Base-by-base conservation (phyloP, 2,797 vertebrate species). In the Eutrigla gurnardus region DNA sequence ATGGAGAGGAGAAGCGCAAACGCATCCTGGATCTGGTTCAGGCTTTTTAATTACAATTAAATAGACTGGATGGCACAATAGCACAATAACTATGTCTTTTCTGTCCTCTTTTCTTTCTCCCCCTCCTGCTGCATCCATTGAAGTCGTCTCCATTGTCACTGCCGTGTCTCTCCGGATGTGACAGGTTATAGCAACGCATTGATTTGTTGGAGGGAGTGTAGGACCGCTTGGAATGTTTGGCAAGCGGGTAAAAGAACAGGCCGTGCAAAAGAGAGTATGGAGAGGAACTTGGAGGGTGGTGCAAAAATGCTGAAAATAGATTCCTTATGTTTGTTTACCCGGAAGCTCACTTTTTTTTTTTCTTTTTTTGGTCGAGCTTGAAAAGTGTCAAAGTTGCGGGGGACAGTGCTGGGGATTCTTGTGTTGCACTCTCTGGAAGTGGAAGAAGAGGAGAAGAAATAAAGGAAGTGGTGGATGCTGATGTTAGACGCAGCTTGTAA, bases 11-110 rank as follows among this genome's bases (percentile, higher is more conserved):
- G 89, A 92, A 86, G 83, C 78, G 88, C 93, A 93, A 93, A 92
- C 89, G 87, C 86, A 83, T 90, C 87, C 90, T 94, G 94, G 94
- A 94, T 92, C 84, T 77, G 81, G 80, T 92, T 95, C 92, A 92
- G 91, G 89, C 84, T 92, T 93, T 95, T 94, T 90, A 94, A 94
- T 95, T 94, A 94, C 91, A 85, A 93, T 91, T 88, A 90, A 93
- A 93, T 84, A 85, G 91, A 86, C 84, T 87, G 63, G 7, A 61
- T 88, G 91, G 89, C 89, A 91, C 89, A 82, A 81, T 77, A 78
- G 82, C 73, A 78, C 78, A 87, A 87, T 83, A 87, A 88, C 83
- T 47, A 59, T 52, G 69, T 81, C 73, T 88, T 75, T 52, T 58
- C 52, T 66, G 45, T 65, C 60, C 77, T 65, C 66, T 47, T 70